phyloP scores from a whole-genome alignment of 2,888 invertebrate species.

The Tortricodes alternella region DNA sequence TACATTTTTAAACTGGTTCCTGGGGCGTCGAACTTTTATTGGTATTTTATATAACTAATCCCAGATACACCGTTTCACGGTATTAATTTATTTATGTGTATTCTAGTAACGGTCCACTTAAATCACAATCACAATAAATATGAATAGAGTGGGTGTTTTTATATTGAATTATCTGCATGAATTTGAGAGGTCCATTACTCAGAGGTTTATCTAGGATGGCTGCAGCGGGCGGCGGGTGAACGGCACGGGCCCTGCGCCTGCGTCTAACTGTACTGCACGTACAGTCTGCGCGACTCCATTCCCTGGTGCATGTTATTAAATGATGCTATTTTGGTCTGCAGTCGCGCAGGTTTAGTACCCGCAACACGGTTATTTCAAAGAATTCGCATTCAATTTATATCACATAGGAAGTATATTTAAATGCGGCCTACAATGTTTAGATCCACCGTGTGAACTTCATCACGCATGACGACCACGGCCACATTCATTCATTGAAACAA shows the following conservation, averaged over 20 bases:
- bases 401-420: constrained; percentile 82
- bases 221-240: constrained; percentile 34
- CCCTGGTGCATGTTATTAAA: constrained; percentile 66
- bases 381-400: constrained; percentile 76
- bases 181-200: neutral
- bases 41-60: constrained; percentile 43
- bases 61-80: constrained; percentile 34
- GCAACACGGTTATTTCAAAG: constrained; percentile 75
- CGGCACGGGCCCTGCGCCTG: constrained; percentile 38
- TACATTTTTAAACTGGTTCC: constrained; percentile 45
- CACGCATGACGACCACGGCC: constrained; percentile 77
- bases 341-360: constrained; percentile 67
- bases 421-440: constrained; percentile 78
- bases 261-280: constrained; percentile 57
- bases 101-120: constrained; percentile 24
- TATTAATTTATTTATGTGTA: constrained; percentile 20
- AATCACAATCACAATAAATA: constrained; percentile 10
- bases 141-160: neutral
- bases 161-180: neutral
- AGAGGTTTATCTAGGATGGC: neutral
- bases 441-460: constrained; percentile 81
- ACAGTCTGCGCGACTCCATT: constrained; percentile 48
- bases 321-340: constrained; percentile 67
- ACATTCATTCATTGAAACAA: constrained; percentile 81
- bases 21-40: constrained; percentile 52